These are phyloP conservation scores for Cavia porcellus DNA, from an alignment of 2,113 vertebrate species.

Conservation along the genomic window DNA sequence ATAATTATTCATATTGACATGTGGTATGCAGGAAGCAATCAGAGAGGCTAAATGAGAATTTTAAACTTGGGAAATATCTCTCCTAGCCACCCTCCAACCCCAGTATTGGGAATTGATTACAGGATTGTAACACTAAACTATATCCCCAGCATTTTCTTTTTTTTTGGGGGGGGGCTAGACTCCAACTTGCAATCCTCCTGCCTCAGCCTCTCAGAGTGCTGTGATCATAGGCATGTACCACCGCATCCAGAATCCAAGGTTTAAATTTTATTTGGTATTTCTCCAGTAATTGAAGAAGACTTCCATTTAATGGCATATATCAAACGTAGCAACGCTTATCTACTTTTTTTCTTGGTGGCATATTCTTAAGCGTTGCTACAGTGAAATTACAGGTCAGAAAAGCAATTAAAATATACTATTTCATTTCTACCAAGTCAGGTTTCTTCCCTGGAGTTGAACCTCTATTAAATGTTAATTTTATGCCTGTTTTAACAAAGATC, in stretches of 20 bases:
- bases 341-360: background rate
- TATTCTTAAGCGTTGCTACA: background rate
- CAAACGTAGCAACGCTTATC: background rate
- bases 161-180: background rate
- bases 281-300: background rate
- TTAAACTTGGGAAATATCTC: background rate
- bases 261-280: background rate
- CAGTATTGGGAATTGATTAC: background rate
- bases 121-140: background rate
- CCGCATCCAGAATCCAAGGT: background rate
- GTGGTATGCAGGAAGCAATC: background rate
- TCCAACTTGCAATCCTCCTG: background rate
- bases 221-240: background rate
- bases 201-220: background rate
- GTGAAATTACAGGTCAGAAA: background rate
- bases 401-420: background rate
- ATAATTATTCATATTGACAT: background rate
- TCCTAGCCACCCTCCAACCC: background rate
- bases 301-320: background rate
- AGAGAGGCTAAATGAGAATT: background rate
- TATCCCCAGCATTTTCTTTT: background rate
- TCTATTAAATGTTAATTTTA: background rate
- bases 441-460: background rate
- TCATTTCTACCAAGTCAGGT: background rate
- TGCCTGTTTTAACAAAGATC: conserved; percentile 23